Evolutionary conservation across 2,113 vertebrate genomes (phyloP), one percentile per base, ranked within the genome.

Genomic region (Heteronetta atricapilla): DNA sequence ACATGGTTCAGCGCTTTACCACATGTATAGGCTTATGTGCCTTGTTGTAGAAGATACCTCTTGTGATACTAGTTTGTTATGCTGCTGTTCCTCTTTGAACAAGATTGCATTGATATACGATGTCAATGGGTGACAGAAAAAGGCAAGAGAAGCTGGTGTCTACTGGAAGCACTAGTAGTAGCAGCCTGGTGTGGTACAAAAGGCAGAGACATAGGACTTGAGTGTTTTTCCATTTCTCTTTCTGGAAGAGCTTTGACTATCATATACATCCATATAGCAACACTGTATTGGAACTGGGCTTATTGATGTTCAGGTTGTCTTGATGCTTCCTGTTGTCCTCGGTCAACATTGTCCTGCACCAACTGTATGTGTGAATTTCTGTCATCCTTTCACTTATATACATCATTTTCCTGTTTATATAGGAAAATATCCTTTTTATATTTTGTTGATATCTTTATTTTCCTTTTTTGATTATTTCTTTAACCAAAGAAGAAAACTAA

Each of bases 121-220:
- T 60, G 31, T 36, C 63, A 64, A 11, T 18, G 36, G 48, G 59
- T 48, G 34, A 53, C 59, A 42, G 33, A 53, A 50, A 42, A 55
- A 29, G 68, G 26, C 17, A 59, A 77, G 76, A 18, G 7, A 11
- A 42, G 6, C 5, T 62, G 8, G 20, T 42, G 33, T n/a, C 50
- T 77, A 11, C 59, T 60, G 22, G 40, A 83, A 53, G 46, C n/a
- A 38, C 15, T 31, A 40, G 3, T 63, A 40, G 3, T 59, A 42
- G 4, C 19, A 40, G 25, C 33, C 58, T 73, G 22, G 5, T 36
- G 23, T 44, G 0, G 0, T 55, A 59, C 2, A 15, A 40, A 90
- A 83, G 34, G 28, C 42, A 86, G 38, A 20, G 69, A 72, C 6
- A 55, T 58, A 3, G 8, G 16, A 11, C 40, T 63, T 46, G 1